Percentiles rank a stretch among this genome's conserved stretches.
These are phyloP conservation scores for Lithophane semibrunnea DNA, from an alignment of 2,888 invertebrate genomes.

Conservation along the genomic window DNA sequence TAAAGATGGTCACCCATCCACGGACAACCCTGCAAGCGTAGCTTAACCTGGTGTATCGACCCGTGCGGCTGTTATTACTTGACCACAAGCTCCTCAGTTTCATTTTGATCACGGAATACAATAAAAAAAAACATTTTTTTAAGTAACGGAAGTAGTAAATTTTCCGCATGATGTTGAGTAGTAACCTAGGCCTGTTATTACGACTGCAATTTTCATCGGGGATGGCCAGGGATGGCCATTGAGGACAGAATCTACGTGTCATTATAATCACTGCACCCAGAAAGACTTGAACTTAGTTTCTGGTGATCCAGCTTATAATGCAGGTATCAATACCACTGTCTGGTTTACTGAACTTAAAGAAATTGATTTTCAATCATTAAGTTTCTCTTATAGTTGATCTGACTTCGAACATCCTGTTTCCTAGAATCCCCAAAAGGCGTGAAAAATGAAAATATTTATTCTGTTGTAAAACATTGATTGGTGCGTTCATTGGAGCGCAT, in stretches of 20 bases:
- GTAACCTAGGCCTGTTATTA: background rate
- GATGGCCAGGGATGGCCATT: background rate
- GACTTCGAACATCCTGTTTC: background rate
- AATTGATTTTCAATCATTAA: too few species aligned
- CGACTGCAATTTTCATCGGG: background rate
- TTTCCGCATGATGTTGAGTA: too few species aligned
- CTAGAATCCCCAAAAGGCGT: slow-evolving; percentile 4
- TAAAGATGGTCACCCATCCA: too few species aligned
- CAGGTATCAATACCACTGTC: background rate
- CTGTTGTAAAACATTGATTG: slow-evolving; percentile 52
- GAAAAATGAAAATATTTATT: slow-evolving; percentile 32
- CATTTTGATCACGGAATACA: background rate
- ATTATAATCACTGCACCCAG: too few species aligned
- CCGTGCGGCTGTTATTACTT: too few species aligned
- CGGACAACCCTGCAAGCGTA: too few species aligned
- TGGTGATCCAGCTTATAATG: background rate
- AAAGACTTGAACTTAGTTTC: background rate
- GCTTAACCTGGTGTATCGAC: too few species aligned
- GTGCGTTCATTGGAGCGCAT: slow-evolving; percentile 36
- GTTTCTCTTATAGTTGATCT: too few species aligned
- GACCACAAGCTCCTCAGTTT: background rate
- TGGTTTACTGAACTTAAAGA: too few species aligned
- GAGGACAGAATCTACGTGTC: too few species aligned
- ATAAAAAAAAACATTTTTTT: background rate
- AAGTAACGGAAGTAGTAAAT: too few species aligned